phyloP scores from a whole-genome alignment of 23 tunicate genomes.

The Oikopleura dioica region DNA sequence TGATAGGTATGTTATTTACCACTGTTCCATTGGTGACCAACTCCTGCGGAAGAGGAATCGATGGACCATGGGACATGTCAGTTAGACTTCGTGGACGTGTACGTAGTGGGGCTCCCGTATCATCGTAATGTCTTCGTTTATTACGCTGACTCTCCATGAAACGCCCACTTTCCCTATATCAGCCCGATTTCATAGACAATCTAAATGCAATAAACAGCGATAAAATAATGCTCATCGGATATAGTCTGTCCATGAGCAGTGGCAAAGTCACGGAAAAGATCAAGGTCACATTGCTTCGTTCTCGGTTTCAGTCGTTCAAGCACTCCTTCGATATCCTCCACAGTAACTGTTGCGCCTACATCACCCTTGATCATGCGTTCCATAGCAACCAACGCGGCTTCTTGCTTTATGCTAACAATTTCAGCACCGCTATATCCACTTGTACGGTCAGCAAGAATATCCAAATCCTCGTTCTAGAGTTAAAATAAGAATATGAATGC shows the following conservation, averaged over 20 bases:
- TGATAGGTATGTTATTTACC: too few species aligned
- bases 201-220: background rate
- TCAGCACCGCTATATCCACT: conserved; percentile 14
- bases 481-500: too few species aligned
- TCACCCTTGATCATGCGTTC: background rate
- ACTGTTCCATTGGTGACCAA: too few species aligned
- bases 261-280: background rate
- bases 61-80: too few species aligned
- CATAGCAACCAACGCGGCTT: background rate
- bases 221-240: background rate
- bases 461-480: too few species aligned
- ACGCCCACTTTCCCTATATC: background rate
- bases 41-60: too few species aligned
- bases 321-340: background rate
- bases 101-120: background rate
- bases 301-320: background rate
- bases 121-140: background rate
- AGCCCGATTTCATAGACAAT: background rate
- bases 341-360: background rate
- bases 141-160: conserved; percentile 5
- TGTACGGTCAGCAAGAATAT: too few species aligned
- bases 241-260: background rate
- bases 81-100: too few species aligned
- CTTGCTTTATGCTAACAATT: background rate
- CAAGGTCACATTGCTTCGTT: background rate